phyloP scores from a whole-genome alignment of 2,113 vertebrate genomes.

The Pycnonotus jocosus region DNA sequence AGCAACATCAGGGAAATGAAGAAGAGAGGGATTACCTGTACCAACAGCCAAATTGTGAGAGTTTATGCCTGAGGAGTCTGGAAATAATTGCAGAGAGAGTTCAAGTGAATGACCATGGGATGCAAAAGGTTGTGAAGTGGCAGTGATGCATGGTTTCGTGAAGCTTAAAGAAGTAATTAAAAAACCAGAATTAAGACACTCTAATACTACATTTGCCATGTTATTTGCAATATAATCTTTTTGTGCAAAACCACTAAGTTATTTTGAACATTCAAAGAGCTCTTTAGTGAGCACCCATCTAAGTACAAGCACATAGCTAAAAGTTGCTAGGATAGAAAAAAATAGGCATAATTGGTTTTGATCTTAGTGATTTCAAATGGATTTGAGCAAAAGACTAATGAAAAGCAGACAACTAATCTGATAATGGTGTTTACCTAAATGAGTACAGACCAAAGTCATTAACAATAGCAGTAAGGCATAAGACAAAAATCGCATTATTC shows the following conservation, averaged over 20 bases:
- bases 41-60: background rate
- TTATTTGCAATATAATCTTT: background rate
- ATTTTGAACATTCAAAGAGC: background rate
- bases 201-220: background rate
- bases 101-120: background rate
- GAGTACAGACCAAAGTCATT: background rate
- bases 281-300: background rate
- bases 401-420: slow-evolving; percentile 16
- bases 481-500: background rate
- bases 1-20: background rate
- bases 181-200: background rate
- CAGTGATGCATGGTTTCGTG: background rate
- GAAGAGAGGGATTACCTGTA: background rate
- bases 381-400: background rate
- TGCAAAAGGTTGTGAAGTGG: background rate
- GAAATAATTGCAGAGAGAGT: background rate
- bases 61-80: background rate
- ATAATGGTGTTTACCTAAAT: background rate
- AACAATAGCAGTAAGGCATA: background rate
- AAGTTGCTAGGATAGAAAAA: background rate
- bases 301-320: background rate
- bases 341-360: background rate
- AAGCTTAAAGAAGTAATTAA: background rate
- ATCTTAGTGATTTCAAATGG: background rate
- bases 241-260: background rate